Percentiles rank a stretch among this genome's conserved stretches.
Evolutionary conservation across 2,797 vertebrate species (phyloP).

Genomic region (Cossypha niveicapilla): DNA sequence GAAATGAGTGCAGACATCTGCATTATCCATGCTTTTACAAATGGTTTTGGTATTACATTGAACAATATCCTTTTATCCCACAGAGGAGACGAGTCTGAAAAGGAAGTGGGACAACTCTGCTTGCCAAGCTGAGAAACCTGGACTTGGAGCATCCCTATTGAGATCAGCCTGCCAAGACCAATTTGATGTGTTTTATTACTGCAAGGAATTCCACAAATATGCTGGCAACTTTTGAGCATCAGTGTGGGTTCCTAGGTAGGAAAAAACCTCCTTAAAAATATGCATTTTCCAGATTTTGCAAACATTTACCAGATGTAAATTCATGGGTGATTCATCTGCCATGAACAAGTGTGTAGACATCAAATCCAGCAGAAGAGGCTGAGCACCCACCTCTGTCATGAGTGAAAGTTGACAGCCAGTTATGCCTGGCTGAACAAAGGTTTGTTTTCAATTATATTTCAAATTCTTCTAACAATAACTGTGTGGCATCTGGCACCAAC

Average conservation of each 20-base stretch:
- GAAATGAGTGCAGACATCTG: neutral
- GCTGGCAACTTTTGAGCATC: constrained; percentile 70
- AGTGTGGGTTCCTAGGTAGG: neutral
- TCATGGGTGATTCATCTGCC: constrained; percentile 81
- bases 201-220: constrained; percentile 63
- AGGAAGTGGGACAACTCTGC: neutral
- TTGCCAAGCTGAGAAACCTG: neutral
- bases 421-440: constrained; percentile 46
- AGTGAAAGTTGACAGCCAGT: constrained; percentile 54
- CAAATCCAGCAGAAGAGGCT: constrained; percentile 71
- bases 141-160: neutral
- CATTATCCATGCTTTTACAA: neutral
- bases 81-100: neutral
- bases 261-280: constrained; percentile 52
- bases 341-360: constrained; percentile 82
- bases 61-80: neutral
- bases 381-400: constrained; percentile 53
- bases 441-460: constrained; percentile 82
- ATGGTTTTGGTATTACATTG: neutral
- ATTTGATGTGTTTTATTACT: constrained; percentile 36
- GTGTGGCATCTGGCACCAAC: constrained; percentile 73
- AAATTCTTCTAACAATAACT: constrained; percentile 77
- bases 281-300: constrained; percentile 76
- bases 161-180: constrained; percentile 33
- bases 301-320: constrained; percentile 89